Conservation (phyloP, 2,797 vertebrate species). For the Denticeps clupeoides region DNA sequence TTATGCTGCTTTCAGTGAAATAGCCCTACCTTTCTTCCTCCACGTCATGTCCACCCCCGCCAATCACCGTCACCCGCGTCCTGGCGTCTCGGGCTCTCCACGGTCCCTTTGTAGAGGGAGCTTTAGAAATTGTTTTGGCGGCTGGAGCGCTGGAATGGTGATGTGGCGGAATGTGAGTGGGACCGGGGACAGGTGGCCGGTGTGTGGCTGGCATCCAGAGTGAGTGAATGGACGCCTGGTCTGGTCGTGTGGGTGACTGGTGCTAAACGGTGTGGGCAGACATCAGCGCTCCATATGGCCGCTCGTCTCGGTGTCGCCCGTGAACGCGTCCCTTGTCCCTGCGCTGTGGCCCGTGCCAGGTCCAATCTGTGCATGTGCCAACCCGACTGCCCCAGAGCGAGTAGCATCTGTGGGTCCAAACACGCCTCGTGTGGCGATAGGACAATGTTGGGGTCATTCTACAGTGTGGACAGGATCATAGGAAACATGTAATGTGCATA, state of each 20-base stretch:
- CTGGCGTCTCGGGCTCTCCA: no score
- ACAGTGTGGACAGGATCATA: no score
- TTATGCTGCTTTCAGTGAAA: no score
- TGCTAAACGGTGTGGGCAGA: conserved; percentile 28
- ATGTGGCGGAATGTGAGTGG: background rate
- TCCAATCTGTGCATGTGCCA: conserved; percentile 24
- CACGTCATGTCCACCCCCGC: no score
- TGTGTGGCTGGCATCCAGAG: background rate
- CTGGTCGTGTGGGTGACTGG: conserved; percentile 15
- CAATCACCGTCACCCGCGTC: no score
- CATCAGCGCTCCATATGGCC: conserved; percentile 30
- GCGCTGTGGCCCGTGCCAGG: conserved; percentile 16
- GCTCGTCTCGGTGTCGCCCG: conserved; percentile 17
- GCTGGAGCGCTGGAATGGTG: background rate
- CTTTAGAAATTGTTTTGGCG: no score
- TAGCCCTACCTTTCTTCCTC: background rate
- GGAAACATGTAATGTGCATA: no score
- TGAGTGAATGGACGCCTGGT: background rate
- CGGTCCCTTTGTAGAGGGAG: no score
- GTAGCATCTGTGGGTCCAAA: background rate
- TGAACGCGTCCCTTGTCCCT: conserved; percentile 16
- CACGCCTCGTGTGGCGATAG: no score
- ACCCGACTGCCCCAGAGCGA: conserved; percentile 1
- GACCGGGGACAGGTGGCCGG: background rate
- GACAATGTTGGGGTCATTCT: no score